Conservation (phyloP, 1,140 invertebrate species). For the Hesperophylax magnus region DNA sequence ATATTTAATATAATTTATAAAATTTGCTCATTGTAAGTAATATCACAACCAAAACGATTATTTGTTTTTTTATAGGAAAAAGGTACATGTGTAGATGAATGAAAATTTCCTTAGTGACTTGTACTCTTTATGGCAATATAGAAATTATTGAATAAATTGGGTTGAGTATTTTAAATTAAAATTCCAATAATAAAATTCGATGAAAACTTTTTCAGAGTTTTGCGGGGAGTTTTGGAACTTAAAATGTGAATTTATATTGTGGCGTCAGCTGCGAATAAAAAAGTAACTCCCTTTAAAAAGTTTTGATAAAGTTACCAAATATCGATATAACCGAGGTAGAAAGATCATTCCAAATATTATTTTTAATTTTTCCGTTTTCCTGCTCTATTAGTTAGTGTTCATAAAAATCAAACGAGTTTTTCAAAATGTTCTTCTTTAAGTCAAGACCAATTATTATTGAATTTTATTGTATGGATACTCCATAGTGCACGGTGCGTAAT, state of each 20-base stretch:
- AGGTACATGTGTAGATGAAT: too few relatives aligned
- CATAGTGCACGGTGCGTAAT: too few relatives aligned
- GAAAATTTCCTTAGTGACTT: too few relatives aligned
- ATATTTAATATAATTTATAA: too few relatives aligned
- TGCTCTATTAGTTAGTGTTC: background rate
- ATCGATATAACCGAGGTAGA: conserved; percentile 1
- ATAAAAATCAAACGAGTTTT: too few relatives aligned
- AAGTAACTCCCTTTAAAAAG: conserved; percentile 28
- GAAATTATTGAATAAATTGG: conserved; percentile 16
- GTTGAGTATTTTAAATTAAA: conserved; percentile 17
- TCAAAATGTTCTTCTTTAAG: too few relatives aligned
- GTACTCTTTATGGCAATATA: too few relatives aligned
- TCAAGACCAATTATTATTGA: too few relatives aligned
- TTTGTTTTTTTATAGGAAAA: too few relatives aligned
- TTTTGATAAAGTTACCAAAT: conserved; percentile 19
- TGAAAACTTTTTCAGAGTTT: conserved; percentile 28
- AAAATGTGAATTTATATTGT: conserved; percentile 42
- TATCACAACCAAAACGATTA: too few relatives aligned
- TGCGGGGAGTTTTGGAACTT: conserved; percentile 3
- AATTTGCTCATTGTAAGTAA: too few relatives aligned
- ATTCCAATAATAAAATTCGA: conserved; percentile 31
- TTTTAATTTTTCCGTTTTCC: conserved; percentile 9
- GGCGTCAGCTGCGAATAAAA: conserved; percentile 37
- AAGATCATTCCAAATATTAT: background rate
- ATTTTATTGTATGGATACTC: too few relatives aligned